Percentiles rank a stretch among this genome's conserved stretches.
These are phyloP conservation scores for Amphilophus citrinellus DNA, from an alignment of 2,113 vertebrate genomes.

Conservation along the genomic window DNA sequence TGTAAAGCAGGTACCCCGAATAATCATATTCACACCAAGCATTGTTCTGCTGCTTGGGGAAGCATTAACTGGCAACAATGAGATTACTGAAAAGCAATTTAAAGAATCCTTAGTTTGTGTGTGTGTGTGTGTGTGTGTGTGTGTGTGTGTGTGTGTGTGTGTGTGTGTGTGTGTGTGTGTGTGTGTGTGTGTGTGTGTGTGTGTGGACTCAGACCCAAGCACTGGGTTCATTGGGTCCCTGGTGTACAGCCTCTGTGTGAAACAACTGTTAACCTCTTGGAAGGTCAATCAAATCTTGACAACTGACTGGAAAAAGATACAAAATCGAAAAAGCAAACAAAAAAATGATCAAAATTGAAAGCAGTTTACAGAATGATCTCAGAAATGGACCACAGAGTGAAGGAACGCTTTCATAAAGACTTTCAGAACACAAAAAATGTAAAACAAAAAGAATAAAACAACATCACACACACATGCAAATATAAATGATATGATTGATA, in stretches of 20 bases:
- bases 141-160: no score
- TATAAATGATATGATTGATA: neutral
- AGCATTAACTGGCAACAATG: neutral
- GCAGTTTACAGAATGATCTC: neutral
- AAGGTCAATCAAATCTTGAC: constrained; percentile 2
- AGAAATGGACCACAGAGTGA: no score
- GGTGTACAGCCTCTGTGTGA: neutral
- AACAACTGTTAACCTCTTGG: neutral
- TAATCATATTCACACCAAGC: neutral
- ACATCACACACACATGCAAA: no score
- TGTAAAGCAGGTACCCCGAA: neutral
- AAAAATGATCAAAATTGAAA: neutral
- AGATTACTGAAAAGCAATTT: neutral
- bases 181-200: no score
- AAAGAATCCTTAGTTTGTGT: neutral
- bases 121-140: no score
- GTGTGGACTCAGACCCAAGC: neutral
- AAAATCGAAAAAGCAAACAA: neutral
- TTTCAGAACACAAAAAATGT: no score
- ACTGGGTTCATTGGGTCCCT: neutral
- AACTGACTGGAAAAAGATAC: neutral
- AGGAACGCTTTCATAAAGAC: no score
- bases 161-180: no score
- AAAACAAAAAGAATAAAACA: no score
- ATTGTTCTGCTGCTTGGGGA: constrained; percentile 16